Conservation (phyloP, 64 coral and sea anemone genomes). For the Montipora efflorescens region DNA sequence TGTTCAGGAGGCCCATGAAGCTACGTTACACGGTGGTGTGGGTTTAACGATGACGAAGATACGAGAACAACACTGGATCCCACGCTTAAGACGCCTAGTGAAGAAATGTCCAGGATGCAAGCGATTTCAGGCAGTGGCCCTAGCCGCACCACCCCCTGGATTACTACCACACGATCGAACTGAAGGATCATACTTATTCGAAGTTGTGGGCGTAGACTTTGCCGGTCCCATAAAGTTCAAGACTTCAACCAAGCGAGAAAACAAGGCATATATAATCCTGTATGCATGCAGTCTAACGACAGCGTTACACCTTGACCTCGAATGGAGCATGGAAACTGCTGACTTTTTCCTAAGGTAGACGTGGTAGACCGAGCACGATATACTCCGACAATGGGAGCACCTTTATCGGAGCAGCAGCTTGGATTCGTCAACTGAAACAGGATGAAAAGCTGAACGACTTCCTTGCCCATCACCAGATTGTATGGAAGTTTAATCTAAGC, state of each 20-base stretch:
- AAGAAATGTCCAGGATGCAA: slow-evolving; percentile 54
- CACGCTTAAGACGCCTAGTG: slow-evolving; percentile 33
- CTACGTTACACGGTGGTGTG: slow-evolving; percentile 35
- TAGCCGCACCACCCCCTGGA: slow-evolving; percentile 31
- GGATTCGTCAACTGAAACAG: slow-evolving; percentile 34
- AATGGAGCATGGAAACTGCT: not conserved
- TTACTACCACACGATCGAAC: slow-evolving; percentile 13
- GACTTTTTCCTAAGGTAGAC: not conserved
- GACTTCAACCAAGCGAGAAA: slow-evolving; percentile 18
- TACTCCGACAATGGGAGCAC: slow-evolving; percentile 61
- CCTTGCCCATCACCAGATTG: slow-evolving; percentile 22
- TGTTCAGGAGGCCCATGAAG: not conserved
- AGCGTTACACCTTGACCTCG: not conserved
- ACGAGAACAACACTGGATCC: slow-evolving; percentile 60
- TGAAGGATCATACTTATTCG: slow-evolving; percentile 1
- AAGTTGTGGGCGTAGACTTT: slow-evolving; percentile 42
- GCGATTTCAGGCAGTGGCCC: slow-evolving; percentile 45
- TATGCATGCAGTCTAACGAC: slow-evolving; percentile 62
- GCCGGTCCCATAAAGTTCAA: slow-evolving; percentile 24
- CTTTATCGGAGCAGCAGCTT: slow-evolving; percentile 42
- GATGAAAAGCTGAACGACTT: slow-evolving; percentile 38
- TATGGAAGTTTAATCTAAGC: slow-evolving; percentile 62
- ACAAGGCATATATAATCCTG: slow-evolving; percentile 31
- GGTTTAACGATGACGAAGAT: slow-evolving; percentile 74
- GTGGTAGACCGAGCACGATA: slow-evolving; percentile 12